These are phyloP conservation scores for Cremastinae sp. DNA, from an alignment of 2,888 invertebrate genomes.

Conservation along the genomic window DNA sequence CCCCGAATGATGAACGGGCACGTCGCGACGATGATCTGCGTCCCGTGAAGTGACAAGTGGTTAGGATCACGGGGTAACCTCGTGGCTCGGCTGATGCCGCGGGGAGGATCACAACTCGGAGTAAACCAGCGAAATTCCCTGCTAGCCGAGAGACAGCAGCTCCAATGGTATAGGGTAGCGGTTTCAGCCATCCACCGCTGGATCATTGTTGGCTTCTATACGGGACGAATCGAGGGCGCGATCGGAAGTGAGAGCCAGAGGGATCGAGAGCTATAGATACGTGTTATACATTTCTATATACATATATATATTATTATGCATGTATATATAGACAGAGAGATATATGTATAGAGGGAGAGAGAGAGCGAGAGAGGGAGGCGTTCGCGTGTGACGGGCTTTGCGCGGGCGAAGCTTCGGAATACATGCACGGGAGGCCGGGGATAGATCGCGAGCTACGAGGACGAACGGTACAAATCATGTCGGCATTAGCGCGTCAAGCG, in stretches of 20 bases:
- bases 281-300: not conserved
- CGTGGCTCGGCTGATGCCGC: constrained; percentile 62
- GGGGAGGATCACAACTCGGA: constrained; percentile 57
- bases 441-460: constrained; percentile 46
- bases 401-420: constrained; percentile 39
- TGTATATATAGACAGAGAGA: not conserved
- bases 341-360: not conserved
- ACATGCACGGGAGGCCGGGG: constrained; percentile 29
- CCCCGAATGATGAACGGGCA: constrained; percentile 79
- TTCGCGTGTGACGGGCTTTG: constrained; percentile 17
- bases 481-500: constrained; percentile 79
- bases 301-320: not conserved
- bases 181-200: constrained; percentile 59
- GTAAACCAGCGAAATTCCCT: constrained; percentile 39
- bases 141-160: constrained; percentile 38
- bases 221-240: constrained; percentile 52
- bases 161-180: constrained; percentile 54
- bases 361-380: constrained; percentile 1
- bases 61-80: constrained; percentile 78
- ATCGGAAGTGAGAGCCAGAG: constrained; percentile 54
- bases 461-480: constrained; percentile 78
- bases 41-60: constrained; percentile 80
- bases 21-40: constrained; percentile 79
- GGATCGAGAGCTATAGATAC: not conserved
- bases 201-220: constrained; percentile 68